Base-by-base conservation (phyloP, 2,888 invertebrate species). In the Philhelius pedissequus region DNA sequence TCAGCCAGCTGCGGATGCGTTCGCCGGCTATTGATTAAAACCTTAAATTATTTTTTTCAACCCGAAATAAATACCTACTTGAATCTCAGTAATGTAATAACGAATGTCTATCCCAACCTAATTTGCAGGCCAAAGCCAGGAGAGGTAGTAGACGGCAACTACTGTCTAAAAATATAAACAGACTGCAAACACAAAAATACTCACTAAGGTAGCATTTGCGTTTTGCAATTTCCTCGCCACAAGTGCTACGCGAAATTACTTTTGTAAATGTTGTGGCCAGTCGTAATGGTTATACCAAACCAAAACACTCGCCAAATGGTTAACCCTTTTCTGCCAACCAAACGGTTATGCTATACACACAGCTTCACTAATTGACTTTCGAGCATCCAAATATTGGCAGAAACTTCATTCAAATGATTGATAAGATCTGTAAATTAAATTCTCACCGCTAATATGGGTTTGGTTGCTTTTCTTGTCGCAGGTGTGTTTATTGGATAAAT, bases 341-440 rank as follows among this genome's bases (percentile, higher is more conserved):
- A 35, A 64, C n/a, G 45, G 32, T 32, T 32, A n/a, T n/a, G 4
- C 18, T 11, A 2, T 18, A 32, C 15, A 32, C 13, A 4, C 8
- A 64, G 2, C 38, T 9, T 32, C 7, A 48, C 48, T 68, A 69
- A 76, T 69, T 76, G 69, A 69, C 52, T 27, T 18, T 18, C n/a
- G 15, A 25, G 32, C 40, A 27, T 43, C 22, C 22, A 40, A 79
- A 62, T 43, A 68, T 62, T 60, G 32, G 69, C 48, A 13, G 13
- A 30, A 62, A 22, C 22, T 20, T 18, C 45, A 6, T 62, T 25
- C 27, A 13, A 71, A 77, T 77, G 70, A 76, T 71, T 71, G 43
- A 82, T 54, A 60, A 25, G 48, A 60, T 68, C 43, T 15, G 18
- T 27, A 77, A 76, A 38, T 77, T 71, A 15, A 54, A 71, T 48